Base-by-base conservation (phyloP, 2,797 vertebrate genomes). In the Nasua narica region DNA sequence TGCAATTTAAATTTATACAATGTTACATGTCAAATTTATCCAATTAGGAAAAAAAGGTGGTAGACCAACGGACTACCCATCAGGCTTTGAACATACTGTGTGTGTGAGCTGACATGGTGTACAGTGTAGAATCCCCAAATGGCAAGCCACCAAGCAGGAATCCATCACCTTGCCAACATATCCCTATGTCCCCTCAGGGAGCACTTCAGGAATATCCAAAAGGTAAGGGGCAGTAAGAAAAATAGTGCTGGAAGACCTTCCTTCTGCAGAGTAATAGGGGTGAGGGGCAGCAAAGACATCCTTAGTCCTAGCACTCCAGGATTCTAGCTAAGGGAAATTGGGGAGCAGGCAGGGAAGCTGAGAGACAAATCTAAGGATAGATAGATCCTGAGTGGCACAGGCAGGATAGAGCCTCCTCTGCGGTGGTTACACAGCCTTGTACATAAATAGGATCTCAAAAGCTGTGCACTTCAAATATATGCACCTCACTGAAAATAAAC, bases 211-310 rank as follows among this genome's bases (percentile, higher is more conserved):
- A 54, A 14, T 9, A 70, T 14, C 27, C 19, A 35, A 85, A 43
- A 60, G 11, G 8, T 13, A 23, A 23, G 37, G 32, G 13, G 6
- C 13, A 50, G 21, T 7, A 90, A 60, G 65, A 50, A 65, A 69
- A 56, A 21, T 1, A 56, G 27, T 50, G 12, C 58, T 32, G 25
- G 32, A 35, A 13, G 10, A 2, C 5, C 16, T 12, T 35, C 19
- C 10, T 56, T 72, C 11, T 19, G 16, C 18, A 60, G 46, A 40
- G 15, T 48, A 46, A n/a, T 0, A 1, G 23, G 3, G 0, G 4
- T 1, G 7, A 70, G 13, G 37, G 1, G 3, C 7, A 15, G 14
- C 70, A 78, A 50, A 35, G n/a, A 69, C 4, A 21, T 52, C 13
- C 8, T 74, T 29, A 27, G 27, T 19, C 16, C 12, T 10, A 46